Evolutionary conservation across 2,888 invertebrate species (phyloP).

Genomic region (Bellardia bayeri): DNA sequence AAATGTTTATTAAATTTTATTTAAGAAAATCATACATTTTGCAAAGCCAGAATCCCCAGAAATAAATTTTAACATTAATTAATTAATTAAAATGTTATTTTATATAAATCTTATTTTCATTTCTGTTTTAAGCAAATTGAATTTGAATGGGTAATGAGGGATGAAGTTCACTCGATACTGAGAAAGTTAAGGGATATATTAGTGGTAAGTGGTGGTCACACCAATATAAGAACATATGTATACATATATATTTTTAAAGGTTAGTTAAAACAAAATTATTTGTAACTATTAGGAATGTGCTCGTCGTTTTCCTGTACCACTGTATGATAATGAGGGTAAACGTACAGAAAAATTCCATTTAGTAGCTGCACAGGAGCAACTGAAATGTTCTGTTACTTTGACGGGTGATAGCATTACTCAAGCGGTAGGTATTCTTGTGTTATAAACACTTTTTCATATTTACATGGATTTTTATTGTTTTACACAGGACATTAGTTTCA

Average conservation of each 20-base stretch:
- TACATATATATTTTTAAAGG: too few relatives aligned
- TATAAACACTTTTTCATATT: background rate
- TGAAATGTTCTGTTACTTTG: conserved; percentile 95
- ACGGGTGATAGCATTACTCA: conserved; percentile 96
- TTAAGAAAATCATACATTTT: conserved; percentile 47
- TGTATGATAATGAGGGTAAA: conserved; percentile 91
- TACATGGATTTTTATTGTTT: conserved; percentile 6
- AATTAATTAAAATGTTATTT: background rate
- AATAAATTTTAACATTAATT: background rate
- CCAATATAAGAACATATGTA: too few relatives aligned
- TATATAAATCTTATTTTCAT: conserved; percentile 76
- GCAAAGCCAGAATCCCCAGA: conserved; percentile 52
- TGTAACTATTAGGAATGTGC: conserved; percentile 89
- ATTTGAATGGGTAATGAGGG: conserved; percentile 95
- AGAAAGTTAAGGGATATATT: conserved; percentile 92
- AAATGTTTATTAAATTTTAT: conserved; percentile 34
- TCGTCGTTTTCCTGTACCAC: conserved; percentile 91
- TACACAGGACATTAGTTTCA: conserved; percentile 90
- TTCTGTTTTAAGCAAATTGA: conserved; percentile 91
- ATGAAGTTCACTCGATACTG: conserved; percentile 93
- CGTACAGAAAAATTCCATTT: conserved; percentile 94
- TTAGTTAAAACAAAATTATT: conserved; percentile 7
- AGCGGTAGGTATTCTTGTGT: conserved; percentile 86
- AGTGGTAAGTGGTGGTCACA: conserved; percentile 86
- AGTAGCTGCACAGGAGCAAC: conserved; percentile 91